phyloP scores from a whole-genome alignment of 1,140 invertebrate species.

The Drosophila pectinifera region DNA sequence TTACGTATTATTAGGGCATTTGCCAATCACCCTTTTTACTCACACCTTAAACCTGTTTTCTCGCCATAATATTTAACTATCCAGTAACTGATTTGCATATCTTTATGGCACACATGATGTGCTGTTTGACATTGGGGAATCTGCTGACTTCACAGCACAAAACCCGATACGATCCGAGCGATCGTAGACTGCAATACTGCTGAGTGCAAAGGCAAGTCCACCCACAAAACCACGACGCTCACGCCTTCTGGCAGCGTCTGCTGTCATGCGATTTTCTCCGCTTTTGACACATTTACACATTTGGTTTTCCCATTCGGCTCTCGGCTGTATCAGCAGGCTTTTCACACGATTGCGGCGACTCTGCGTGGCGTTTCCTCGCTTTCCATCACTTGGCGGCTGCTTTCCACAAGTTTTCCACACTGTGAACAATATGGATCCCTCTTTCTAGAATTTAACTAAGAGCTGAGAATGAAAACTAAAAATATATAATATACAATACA shows the following conservation, averaged over 20 bases:
- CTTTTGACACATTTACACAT: slow-evolving; percentile 77
- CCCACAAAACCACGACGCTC: slow-evolving; percentile 8
- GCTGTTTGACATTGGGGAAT: slow-evolving; percentile 60
- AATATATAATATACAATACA: no score
- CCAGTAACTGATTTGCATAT: slow-evolving; percentile 50
- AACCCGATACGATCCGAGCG: slow-evolving; percentile 10
- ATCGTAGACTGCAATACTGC: slow-evolving; percentile 13
- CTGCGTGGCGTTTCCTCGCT: slow-evolving; percentile 31
- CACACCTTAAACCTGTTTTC: slow-evolving; percentile 35
- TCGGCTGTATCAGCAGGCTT: slow-evolving; percentile 35
- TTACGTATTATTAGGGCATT: not conserved
- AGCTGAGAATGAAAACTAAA: not conserved
- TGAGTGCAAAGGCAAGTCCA: slow-evolving; percentile 32
- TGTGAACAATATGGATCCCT: no score
- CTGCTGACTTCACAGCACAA: slow-evolving; percentile 27
- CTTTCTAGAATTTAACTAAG: no score
- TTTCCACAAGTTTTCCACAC: slow-evolving; percentile 39
- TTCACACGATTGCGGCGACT: slow-evolving; percentile 60
- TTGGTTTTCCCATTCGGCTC: slow-evolving; percentile 59
- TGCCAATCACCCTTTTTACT: not conserved
- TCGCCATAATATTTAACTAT: slow-evolving; percentile 34
- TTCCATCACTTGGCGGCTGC: slow-evolving; percentile 19
- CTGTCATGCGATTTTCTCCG: slow-evolving; percentile 59
- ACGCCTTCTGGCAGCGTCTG: slow-evolving; percentile 4
- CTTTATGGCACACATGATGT: slow-evolving; percentile 46